Conservation (phyloP, 2,797 vertebrate species). For the Threskiornis aethiopicus region DNA sequence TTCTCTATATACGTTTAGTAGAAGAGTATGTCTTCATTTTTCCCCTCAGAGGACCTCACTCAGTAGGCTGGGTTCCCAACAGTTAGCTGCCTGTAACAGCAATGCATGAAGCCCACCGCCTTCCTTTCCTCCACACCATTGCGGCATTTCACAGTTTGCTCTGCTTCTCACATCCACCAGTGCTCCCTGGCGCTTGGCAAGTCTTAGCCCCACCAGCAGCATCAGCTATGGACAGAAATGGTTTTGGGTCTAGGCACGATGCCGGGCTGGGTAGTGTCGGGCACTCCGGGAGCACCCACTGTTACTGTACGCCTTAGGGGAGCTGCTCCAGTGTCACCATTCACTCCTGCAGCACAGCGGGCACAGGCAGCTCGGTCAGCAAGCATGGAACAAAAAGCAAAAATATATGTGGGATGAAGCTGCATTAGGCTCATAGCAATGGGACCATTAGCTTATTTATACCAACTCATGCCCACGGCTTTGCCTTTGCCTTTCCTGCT, state of each 20-base stretch:
- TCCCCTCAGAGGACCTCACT: not conserved
- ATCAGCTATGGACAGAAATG: not conserved
- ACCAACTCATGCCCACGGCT: not conserved
- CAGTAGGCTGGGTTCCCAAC: not conserved
- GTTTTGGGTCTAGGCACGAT: not conserved
- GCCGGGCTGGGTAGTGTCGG: not conserved
- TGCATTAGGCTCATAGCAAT: not conserved
- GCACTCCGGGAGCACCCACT: not conserved
- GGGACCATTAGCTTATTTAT: accelerated
- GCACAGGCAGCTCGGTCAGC: not conserved
- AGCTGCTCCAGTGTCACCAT: not conserved
- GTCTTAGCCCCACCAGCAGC: not conserved
- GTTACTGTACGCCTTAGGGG: not conserved
- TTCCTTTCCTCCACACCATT: not conserved
- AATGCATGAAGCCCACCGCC: accelerated
- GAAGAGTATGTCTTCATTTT: not conserved
- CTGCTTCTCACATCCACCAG: not conserved
- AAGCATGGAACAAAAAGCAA: not conserved
- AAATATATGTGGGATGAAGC: not conserved
- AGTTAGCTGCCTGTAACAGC: not conserved
- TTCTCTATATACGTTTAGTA: not conserved
- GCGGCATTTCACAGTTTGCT: not conserved
- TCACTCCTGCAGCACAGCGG: not conserved
- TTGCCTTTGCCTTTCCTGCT: not conserved
- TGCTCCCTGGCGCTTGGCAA: not conserved